Conservation (phyloP, 2,888 invertebrate species). For the Melieria crassipennis region DNA sequence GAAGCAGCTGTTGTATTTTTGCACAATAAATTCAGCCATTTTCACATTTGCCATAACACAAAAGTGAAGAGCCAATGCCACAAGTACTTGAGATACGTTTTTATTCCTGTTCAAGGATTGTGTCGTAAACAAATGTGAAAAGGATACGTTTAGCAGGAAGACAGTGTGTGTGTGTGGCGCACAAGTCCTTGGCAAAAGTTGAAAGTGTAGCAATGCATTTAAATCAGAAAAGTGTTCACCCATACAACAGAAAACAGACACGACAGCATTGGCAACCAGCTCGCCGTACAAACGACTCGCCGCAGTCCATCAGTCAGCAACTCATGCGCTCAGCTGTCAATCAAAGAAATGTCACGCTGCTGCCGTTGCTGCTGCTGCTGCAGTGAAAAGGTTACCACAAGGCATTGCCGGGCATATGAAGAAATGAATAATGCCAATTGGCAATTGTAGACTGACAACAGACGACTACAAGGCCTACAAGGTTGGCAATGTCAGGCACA, state of each 20-base stretch:
- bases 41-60: no score
- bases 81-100: no score
- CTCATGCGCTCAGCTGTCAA: conserved; percentile 19
- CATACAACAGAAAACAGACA: conserved; percentile 26
- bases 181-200: conserved; percentile 7
- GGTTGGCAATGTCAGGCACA: no score
- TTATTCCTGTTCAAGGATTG: no score
- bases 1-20: no score
- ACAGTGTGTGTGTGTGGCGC: no score
- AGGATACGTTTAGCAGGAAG: no score
- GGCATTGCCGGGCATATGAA: not conserved
- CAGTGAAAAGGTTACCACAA: not conserved
- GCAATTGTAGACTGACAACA: no score
- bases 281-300: not conserved
- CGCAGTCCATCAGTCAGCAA: not conserved
- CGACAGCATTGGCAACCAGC: conserved; percentile 3
- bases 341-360: conserved; percentile 20
- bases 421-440: not conserved
- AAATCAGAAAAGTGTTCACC: conserved; percentile 57
- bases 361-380: conserved; percentile 7
- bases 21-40: no score
- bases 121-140: no score
- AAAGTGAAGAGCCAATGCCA: no score
- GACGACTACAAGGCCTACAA: no score
- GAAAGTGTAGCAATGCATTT: conserved; percentile 48